These are phyloP conservation scores for Clavelina lepadiformis DNA, from an alignment of 23 tunicate genomes.

Conservation along the genomic window DNA sequence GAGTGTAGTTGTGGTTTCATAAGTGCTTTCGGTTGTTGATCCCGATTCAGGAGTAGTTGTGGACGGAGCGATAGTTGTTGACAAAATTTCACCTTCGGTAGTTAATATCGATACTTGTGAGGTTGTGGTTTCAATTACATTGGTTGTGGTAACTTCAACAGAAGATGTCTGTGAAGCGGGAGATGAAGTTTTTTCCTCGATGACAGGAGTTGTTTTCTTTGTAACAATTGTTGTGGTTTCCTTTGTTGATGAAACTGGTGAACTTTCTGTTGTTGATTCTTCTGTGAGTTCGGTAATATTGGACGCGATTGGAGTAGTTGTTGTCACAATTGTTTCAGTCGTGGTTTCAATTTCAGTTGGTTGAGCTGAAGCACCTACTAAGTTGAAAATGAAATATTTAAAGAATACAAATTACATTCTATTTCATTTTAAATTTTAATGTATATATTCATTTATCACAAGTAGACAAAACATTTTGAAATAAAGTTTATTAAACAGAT, in stretches of 20 bases:
- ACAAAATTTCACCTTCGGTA: background rate
- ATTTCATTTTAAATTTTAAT: no score
- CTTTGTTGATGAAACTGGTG: conserved; percentile 14
- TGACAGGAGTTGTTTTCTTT: conserved; percentile 25
- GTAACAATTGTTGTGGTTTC: conserved; percentile 55
- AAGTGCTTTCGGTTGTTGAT: no score
- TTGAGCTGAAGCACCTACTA: conserved; percentile 17
- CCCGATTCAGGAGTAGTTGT: conserved; percentile 3
- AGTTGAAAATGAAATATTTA: no score
- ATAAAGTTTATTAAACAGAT: no score
- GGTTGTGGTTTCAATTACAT: conserved; percentile 26
- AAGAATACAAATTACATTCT: no score
- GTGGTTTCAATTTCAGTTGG: conserved; percentile 55
- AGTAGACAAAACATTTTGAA: no score
- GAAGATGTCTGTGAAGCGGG: background rate
- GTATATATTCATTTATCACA: no score
- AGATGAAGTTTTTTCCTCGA: conserved; percentile 1
- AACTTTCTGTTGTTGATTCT: background rate
- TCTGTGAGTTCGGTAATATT: conserved; percentile 1
- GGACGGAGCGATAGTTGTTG: no score
- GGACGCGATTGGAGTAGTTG: conserved; percentile 13
- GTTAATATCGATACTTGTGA: no score
- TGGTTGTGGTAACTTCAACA: conserved; percentile 26
- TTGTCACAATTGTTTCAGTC: conserved; percentile 27
- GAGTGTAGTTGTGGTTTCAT: background rate